These are phyloP conservation scores for Adrianichthys oophorus DNA, from an alignment of 2,797 vertebrate genomes.

Conservation along the genomic window DNA sequence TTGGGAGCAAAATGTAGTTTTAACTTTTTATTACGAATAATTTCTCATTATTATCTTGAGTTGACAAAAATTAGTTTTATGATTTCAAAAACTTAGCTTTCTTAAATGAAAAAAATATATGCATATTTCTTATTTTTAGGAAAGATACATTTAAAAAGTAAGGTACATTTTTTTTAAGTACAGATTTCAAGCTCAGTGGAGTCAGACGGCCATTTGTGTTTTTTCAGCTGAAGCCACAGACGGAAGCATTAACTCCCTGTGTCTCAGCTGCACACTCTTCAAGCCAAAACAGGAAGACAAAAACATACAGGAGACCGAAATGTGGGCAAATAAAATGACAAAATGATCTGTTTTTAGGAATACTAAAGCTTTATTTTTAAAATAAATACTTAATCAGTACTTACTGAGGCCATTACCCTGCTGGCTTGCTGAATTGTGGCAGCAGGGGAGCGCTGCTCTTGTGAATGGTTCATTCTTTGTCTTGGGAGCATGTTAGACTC, in stretches of 20 bases:
- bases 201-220: neutral
- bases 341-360: constrained; percentile 41
- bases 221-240: neutral
- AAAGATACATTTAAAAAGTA: neutral
- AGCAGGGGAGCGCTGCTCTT: constrained; percentile 68
- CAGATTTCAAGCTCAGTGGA: neutral
- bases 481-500: constrained; percentile 71
- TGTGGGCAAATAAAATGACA: constrained; percentile 26
- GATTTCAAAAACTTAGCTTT: neutral
- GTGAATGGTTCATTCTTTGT: constrained; percentile 72
- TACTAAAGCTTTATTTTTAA: constrained; percentile 32
- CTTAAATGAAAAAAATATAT: neutral
- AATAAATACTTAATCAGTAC: constrained; percentile 49
- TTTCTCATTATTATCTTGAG: constrained; percentile 3
- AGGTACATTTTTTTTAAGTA: neutral
- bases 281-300: neutral
- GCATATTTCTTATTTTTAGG: neutral
- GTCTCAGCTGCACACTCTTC: neutral
- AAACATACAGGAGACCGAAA: constrained; percentile 6
- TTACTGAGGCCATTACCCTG: constrained; percentile 51
- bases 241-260: neutral
- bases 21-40: neutral
- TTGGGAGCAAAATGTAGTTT: constrained; percentile 13
- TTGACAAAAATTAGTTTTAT: neutral
- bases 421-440: constrained; percentile 46